Conservation (phyloP, 2,797 vertebrate species). For the Rhadinocentrus ornatus region DNA sequence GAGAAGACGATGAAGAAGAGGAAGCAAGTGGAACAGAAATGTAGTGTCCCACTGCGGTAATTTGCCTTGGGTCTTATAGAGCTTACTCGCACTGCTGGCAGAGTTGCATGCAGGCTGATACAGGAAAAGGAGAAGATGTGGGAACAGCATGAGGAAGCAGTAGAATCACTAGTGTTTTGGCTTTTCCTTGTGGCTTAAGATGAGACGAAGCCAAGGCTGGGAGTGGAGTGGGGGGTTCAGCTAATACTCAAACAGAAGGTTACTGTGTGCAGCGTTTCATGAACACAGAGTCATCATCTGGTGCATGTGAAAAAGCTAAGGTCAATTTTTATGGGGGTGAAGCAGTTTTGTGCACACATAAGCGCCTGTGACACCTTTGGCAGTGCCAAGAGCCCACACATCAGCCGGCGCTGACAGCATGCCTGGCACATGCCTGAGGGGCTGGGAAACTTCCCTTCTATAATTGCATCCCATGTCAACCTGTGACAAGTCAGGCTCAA, state of each 20-base stretch:
- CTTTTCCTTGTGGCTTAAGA: conserved; percentile 64
- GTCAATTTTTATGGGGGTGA: conserved; percentile 64
- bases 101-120: conserved; percentile 62
- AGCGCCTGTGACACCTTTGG: conserved; percentile 70
- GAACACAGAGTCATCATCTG: conserved; percentile 12
- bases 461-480: conserved; percentile 81
- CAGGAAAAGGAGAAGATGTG: conserved; percentile 58
- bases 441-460: conserved; percentile 67
- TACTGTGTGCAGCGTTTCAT: conserved; percentile 24
- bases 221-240: conserved; percentile 59
- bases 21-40: conserved; percentile 62
- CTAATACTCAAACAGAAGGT: conserved; percentile 67
- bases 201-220: conserved; percentile 35
- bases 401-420: conserved; percentile 72
- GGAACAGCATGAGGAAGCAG: conserved; percentile 60
- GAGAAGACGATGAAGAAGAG: conserved; percentile 44
- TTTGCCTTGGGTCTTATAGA: conserved; percentile 76
- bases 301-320: conserved; percentile 29
- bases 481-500: conserved; percentile 70
- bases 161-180: conserved; percentile 71
- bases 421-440: conserved; percentile 77
- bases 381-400: conserved; percentile 67
- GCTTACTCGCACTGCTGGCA: conserved; percentile 68
- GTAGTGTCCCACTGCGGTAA: conserved; percentile 71
- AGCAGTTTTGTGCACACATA: conserved; percentile 72